A percentile compares a stretch with the other conserved stretches of the same genome.
Conservation (phyloP, 1,140 invertebrate genomes). For the Aphaenogaster rudis region DNA sequence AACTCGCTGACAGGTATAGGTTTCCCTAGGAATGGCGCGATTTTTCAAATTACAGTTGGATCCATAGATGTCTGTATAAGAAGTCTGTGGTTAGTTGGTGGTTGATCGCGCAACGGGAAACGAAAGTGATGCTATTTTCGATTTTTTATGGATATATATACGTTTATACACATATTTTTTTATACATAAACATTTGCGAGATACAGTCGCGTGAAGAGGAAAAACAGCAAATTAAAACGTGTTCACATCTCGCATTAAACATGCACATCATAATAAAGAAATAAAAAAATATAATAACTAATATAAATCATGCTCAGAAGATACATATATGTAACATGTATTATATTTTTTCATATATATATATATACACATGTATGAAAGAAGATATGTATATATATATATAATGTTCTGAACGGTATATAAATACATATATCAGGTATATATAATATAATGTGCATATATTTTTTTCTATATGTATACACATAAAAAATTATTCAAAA, state of each 20-base stretch:
- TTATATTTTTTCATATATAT: too few species aligned
- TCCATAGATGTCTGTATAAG: too few species aligned
- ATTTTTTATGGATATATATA: background rate
- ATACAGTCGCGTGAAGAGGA: background rate
- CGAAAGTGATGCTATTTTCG: background rate
- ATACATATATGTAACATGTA: background rate
- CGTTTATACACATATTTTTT: constrained; percentile 17
- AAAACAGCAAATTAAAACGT: background rate
- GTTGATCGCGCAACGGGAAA: background rate
- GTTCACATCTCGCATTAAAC: background rate
- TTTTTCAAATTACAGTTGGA: background rate
- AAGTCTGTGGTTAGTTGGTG: too few species aligned
- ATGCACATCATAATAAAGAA: background rate
- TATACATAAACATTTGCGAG: constrained; percentile 10
- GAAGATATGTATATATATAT: background rate
- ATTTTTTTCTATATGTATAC: background rate
- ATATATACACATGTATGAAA: too few species aligned
- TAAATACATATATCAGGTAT: background rate
- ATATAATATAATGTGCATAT: background rate
- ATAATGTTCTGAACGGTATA: background rate
- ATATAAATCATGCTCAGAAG: background rate
- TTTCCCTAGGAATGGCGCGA: background rate
- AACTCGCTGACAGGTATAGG: background rate
- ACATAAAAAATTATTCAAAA: background rate
- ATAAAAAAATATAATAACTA: background rate